A percentile compares a stretch with the other conserved stretches of the same genome.
phyloP scores from a whole-genome alignment of 2,797 vertebrate species.

The Lagocephalus sceleratus region DNA sequence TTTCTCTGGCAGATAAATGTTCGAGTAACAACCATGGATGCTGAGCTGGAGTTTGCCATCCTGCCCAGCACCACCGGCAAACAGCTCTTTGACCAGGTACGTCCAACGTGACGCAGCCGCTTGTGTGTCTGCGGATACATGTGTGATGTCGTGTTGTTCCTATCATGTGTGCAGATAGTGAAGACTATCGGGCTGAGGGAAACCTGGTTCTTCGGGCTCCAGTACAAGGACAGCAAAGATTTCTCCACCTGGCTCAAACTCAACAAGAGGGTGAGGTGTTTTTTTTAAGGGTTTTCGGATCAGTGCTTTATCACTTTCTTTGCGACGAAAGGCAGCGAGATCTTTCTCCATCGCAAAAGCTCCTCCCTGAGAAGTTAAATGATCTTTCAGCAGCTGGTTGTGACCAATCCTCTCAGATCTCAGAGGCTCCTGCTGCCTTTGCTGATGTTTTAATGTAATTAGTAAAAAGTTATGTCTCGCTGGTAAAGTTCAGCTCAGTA shows the following conservation, averaged over 20 bases:
- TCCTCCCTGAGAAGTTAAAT: no score
- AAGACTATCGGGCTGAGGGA: slow-evolving; percentile 97
- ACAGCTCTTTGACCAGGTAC: slow-evolving; percentile 96
- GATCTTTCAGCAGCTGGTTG: no score
- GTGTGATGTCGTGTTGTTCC: slow-evolving; percentile 7
- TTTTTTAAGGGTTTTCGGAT: slow-evolving; percentile 1
- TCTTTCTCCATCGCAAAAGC: no score
- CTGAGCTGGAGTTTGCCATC: slow-evolving; percentile 98
- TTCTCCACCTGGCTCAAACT: slow-evolving; percentile 97
- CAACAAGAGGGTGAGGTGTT: slow-evolving; percentile 89
- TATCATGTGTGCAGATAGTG: slow-evolving; percentile 80
- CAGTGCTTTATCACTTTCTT: no score
- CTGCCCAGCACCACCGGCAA: slow-evolving; percentile 96
- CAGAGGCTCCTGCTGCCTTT: no score
- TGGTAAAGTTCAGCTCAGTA: no score
- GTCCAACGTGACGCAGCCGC: not conserved
- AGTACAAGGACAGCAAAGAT: slow-evolving; percentile 95
- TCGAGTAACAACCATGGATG: slow-evolving; percentile 96
- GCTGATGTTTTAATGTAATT: no score
- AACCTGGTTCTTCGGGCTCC: slow-evolving; percentile 97
- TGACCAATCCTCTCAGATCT: no score
- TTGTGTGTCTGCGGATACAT: not conserved
- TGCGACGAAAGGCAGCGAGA: no score
- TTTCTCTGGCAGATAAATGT: slow-evolving; percentile 86
- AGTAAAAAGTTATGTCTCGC: no score